These are phyloP conservation scores for Melieria omissa DNA, from an alignment of 2,888 invertebrate genomes.

Conservation along the genomic window DNA sequence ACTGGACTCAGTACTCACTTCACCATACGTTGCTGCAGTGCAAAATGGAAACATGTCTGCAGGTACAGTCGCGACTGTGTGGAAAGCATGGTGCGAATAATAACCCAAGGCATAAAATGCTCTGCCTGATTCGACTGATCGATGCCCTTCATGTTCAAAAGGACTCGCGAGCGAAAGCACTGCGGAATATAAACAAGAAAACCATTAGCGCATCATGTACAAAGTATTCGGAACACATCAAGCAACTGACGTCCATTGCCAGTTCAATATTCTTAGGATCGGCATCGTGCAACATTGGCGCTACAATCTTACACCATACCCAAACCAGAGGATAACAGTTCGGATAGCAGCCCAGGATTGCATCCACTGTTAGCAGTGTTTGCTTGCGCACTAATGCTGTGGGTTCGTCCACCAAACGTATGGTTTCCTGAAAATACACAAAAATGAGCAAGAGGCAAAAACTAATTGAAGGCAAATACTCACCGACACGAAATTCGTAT, in stretches of 20 bases:
- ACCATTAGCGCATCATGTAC: neutral
- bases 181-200: constrained; percentile 39
- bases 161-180: constrained; percentile 61
- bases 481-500: constrained; percentile 61
- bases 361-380: constrained; percentile 56
- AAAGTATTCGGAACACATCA: neutral
- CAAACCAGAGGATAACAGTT: constrained; percentile 63
- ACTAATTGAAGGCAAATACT: constrained; percentile 14
- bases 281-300: constrained; percentile 59
- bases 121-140: constrained; percentile 62
- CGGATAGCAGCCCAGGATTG: constrained; percentile 56
- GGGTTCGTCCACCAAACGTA: constrained; percentile 54
- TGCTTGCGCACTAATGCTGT: constrained; percentile 60
- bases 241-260: constrained; percentile 55
- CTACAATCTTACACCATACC: constrained; percentile 63
- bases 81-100: constrained; percentile 57
- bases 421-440: constrained; percentile 49
- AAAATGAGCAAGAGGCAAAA: neutral
- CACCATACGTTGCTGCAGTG: constrained; percentile 50
- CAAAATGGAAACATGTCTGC: constrained; percentile 55
- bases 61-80: constrained; percentile 60
- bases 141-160: constrained; percentile 59
- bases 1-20: constrained; percentile 39
- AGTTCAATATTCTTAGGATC: constrained; percentile 58
- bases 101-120: constrained; percentile 65